A percentile compares a stretch with the other conserved stretches of the same genome.
Evolutionary conservation across 1,140 invertebrate genomes (phyloP).

Genomic region (Gyrodactylus bullatarudis): DNA sequence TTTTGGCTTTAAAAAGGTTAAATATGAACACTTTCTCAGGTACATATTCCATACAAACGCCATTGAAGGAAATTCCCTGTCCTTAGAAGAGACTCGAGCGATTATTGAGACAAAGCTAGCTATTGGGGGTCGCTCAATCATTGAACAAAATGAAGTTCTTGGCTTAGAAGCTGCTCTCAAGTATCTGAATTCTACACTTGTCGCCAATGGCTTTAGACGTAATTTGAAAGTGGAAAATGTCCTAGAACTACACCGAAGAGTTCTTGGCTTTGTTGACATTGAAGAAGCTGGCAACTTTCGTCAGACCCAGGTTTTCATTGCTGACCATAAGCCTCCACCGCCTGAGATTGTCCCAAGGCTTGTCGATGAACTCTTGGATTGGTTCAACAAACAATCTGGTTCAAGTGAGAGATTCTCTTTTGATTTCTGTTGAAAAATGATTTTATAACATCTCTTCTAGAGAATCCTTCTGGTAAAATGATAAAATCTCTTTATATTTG

Average conservation of each 20-base stretch:
- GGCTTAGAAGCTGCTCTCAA: conserved; percentile 59
- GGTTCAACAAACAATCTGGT: conserved; percentile 54
- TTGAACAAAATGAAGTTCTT: conserved; percentile 59
- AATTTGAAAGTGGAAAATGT: conserved; percentile 45
- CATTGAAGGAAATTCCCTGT: conserved; percentile 86
- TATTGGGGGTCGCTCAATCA: conserved; percentile 58
- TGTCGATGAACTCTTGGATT: conserved; percentile 53
- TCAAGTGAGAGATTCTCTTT: no score
- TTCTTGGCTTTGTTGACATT: conserved; percentile 52
- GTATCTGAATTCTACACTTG: conserved; percentile 59
- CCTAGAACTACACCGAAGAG: conserved; percentile 55
- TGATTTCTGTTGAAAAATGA: no score
- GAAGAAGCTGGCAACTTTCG: conserved; percentile 22
- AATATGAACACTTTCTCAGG: conserved; percentile 66
- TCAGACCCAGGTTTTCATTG: conserved; percentile 40
- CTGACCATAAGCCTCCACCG: conserved; percentile 49
- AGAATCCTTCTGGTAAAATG: no score
- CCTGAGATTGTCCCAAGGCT: conserved; percentile 39
- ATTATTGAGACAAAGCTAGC: conserved; percentile 67
- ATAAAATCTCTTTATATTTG: no score
- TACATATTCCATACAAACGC: conserved; percentile 87
- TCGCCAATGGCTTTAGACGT: conserved; percentile 25
- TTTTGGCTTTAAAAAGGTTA: conserved; percentile 41
- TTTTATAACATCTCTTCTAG: no score
- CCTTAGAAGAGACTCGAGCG: conserved; percentile 53